Evolutionary conservation across 2,888 invertebrate species (phyloP).

Genomic region (Plebejus anna): DNA sequence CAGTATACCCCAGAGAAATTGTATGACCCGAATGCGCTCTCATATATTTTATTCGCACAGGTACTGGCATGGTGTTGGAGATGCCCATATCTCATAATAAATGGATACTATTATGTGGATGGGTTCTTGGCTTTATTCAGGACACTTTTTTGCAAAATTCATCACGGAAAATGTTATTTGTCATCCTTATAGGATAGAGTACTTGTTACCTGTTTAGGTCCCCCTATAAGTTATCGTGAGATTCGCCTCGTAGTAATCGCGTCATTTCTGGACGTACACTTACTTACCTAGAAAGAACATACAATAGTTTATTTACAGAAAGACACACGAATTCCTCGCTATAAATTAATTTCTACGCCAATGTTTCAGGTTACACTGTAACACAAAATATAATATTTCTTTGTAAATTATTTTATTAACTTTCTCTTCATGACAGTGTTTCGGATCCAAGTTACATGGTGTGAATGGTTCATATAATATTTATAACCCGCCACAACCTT

Average conservation of each 20-base stretch:
- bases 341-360: no score
- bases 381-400: not conserved
- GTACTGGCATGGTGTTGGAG: not conserved
- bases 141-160: slow-evolving; percentile 8
- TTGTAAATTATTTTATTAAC: not conserved
- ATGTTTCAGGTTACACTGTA: no score
- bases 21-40: not conserved
- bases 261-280: no score
- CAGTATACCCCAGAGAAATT: not conserved
- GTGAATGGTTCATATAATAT: slow-evolving; percentile 13
- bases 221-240: not conserved
- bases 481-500: not conserved
- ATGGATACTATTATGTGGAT: slow-evolving; percentile 13
- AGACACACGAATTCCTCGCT: no score
- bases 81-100: not conserved
- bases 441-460: not conserved
- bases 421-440: not conserved
- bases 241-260: no score
- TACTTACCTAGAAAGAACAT: no score
- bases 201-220: not conserved
- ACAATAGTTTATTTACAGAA: no score
- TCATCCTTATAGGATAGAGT: not conserved
- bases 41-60: slow-evolving; percentile 9
- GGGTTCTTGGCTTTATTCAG: not conserved
- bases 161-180: not conserved